These are phyloP conservation scores for Ictalurus furcatus DNA, from an alignment of 2,113 vertebrate genomes.

Conservation along the genomic window DNA sequence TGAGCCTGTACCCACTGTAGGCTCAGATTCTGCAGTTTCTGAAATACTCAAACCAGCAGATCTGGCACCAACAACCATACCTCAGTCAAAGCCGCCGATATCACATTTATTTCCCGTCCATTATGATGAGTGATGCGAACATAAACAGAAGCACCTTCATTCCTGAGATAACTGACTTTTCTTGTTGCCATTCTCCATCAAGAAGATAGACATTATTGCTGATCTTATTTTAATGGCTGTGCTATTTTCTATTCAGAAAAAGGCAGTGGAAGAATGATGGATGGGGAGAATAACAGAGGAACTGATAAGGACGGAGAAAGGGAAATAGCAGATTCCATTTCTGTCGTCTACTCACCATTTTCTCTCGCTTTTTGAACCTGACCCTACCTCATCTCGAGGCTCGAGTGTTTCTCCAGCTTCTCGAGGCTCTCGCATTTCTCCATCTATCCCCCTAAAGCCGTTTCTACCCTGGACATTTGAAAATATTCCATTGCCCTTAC, in stretches of 20 bases:
- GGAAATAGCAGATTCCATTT: not conserved
- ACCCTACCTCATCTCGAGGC: not conserved
- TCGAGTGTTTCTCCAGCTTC: not conserved
- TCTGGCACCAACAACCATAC: not conserved
- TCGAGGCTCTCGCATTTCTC: not conserved
- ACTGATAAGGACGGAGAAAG: not conserved
- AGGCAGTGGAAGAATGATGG: not conserved
- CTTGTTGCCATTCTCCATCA: not conserved
- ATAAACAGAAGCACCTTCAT: not conserved
- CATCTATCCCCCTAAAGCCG: conserved; percentile 15
- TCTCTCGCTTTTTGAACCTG: not conserved
- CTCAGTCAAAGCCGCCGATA: not conserved
- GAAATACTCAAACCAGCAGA: not conserved
- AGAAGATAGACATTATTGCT: not conserved
- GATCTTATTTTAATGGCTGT: not conserved
- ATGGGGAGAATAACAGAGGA: not conserved
- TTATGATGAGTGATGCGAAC: not conserved
- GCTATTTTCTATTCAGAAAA: conserved; percentile 1
- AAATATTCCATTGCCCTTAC: conserved; percentile 52
- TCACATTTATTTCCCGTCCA: not conserved
- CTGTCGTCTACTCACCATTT: conserved; percentile 17
- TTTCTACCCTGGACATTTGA: not conserved
- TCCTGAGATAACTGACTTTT: not conserved
- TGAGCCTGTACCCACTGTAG: not conserved
- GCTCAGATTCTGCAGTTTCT: not conserved